Evolutionary conservation across 2,888 invertebrate species (phyloP).

Genomic region (Tupiocoris notatus): DNA sequence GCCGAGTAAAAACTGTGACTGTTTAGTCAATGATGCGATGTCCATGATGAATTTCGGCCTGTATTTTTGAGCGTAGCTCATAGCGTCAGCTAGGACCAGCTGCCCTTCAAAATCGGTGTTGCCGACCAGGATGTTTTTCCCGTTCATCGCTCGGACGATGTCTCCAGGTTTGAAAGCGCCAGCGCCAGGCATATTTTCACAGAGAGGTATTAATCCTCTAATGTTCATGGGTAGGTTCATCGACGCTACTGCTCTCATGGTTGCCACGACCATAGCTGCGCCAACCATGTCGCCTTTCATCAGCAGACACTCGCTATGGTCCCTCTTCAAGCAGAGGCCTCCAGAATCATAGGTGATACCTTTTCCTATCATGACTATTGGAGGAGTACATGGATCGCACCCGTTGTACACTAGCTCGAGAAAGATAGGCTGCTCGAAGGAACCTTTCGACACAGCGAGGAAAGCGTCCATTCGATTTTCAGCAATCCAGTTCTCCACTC

Average conservation of each 20-base stretch:
- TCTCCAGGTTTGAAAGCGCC: constrained; percentile 78
- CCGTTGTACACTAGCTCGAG: constrained; percentile 74
- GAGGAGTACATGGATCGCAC: constrained; percentile 60
- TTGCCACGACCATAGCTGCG: constrained; percentile 73
- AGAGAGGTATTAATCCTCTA: constrained; percentile 71
- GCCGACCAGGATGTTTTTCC: constrained; percentile 71
- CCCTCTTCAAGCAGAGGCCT: constrained; percentile 69
- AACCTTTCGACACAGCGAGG: constrained; percentile 72
- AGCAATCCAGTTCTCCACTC: constrained; percentile 73
- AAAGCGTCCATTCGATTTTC: constrained; percentile 77
- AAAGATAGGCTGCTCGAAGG: constrained; percentile 74
- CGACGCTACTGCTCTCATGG: constrained; percentile 71
- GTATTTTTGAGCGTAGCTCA: constrained; percentile 73
- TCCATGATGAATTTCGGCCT: constrained; percentile 72
- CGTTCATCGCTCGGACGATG: constrained; percentile 70
- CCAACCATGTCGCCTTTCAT: constrained; percentile 87
- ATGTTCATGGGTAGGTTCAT: constrained; percentile 72
- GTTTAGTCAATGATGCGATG: constrained; percentile 75
- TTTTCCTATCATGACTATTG: constrained; percentile 71
- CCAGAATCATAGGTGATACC: constrained; percentile 70
- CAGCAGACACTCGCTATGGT: constrained; percentile 61
- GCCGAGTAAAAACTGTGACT: constrained; percentile 64
- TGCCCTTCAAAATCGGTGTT: constrained; percentile 78
- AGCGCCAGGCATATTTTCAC: constrained; percentile 78
- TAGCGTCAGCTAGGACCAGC: constrained; percentile 74